Percentiles rank a stretch among this genome's conserved stretches.
phyloP scores from a whole-genome alignment of 2,888 invertebrate genomes.

The Drosophila flavopinicola region DNA sequence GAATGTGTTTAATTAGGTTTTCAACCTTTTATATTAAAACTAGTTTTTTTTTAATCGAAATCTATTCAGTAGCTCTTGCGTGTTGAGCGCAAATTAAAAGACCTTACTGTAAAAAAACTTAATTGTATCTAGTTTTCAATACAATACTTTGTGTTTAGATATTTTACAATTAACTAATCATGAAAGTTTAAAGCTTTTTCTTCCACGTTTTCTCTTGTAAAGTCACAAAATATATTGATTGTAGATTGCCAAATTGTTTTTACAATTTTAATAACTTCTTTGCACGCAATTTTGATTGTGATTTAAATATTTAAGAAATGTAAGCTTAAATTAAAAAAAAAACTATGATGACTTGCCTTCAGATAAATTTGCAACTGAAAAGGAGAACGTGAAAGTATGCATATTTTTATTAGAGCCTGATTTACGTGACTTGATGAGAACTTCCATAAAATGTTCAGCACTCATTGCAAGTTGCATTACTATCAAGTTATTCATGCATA shows the following conservation, averaged over 20 bases:
- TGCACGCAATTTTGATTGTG: too few relatives aligned
- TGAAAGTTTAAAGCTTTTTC: too few relatives aligned
- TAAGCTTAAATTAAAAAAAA: background rate
- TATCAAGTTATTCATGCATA: conserved; percentile 1
- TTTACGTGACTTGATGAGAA: conserved; percentile 1
- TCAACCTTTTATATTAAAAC: background rate
- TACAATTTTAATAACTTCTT: too few relatives aligned
- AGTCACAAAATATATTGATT: too few relatives aligned
- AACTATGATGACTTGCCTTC: background rate
- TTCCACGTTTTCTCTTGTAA: too few relatives aligned
- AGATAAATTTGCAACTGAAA: background rate
- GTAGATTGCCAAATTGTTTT: too few relatives aligned
- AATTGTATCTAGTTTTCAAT: too few relatives aligned
- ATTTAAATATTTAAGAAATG: background rate
- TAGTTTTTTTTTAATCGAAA: background rate
- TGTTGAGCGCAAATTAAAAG: background rate
- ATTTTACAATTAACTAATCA: too few relatives aligned
- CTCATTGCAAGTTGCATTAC: background rate
- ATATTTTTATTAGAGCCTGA: background rate
- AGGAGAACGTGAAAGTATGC: conserved; percentile 31
- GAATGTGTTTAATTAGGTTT: conserved; percentile 12
- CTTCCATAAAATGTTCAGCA: background rate
- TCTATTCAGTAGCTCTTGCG: background rate
- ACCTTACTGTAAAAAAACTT: too few relatives aligned
- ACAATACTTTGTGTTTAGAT: too few relatives aligned